Base-by-base conservation (phyloP, 2,797 vertebrate genomes). In the Cynopterus sphinx region DNA sequence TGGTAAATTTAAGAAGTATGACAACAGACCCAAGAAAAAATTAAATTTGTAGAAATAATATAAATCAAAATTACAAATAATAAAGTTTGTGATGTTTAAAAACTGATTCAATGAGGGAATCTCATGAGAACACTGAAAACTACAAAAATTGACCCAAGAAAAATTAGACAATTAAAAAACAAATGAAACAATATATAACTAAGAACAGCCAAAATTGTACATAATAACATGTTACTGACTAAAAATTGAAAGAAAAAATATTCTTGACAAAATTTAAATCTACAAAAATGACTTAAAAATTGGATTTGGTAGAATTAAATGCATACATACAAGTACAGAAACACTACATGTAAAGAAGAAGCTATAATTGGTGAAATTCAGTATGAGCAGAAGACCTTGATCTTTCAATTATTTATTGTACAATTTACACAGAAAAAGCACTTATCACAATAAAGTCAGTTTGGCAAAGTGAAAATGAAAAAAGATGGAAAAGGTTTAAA, bases 231-330 rank as follows among this genome's bases (percentile, higher is more conserved):
- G 36, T 51, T 75, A 75, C 63, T 89, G 86, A 83, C 39, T 63
- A 74, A 90, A 96, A 91, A 78, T 70, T 92, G 65, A 93, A 84
- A 82, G 41, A 70, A 93, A 93, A 96, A 95, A 91, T 79, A 87
- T 77, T 17, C 36, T 74, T 85, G 31, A 82, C 8, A 67, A 95
- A 86, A 82, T 77, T 95, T 94, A 74, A 31, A 59, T 73, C 63
- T 68, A 12, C 46, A 96, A 63, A 95, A 93, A 63, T 61, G 26
- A 86, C 7, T 59, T 21, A 67, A 59, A 78, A 39, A 87, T 51
- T 82, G 28, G 12, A 96, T 65, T 91, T 94, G 39, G 33, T 78
- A 67, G 39, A 83, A 92, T 91, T 91, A 77, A 91, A 75, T 24
- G 84, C 7, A 65, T 9, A 49, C 7, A 39, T 33, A 51, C 4